Percentiles rank a stretch among this genome's conserved stretches.
Conservation (phyloP, 2,797 vertebrate species). For the Euthynnus affinis region DNA sequence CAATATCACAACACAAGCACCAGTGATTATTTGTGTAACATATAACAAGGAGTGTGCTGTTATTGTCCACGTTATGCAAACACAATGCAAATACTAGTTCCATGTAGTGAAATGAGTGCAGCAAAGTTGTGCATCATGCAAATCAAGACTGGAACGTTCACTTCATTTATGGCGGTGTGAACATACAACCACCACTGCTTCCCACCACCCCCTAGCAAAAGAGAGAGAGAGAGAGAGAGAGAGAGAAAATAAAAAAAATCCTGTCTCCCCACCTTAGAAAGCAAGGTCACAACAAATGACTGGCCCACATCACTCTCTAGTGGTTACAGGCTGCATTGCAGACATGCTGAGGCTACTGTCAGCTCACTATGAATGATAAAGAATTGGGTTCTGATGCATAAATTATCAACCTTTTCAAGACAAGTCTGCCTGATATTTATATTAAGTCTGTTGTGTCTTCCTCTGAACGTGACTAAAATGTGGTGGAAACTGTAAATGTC, state of each 20-base stretch:
- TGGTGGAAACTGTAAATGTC: background rate
- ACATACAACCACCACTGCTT: constrained; percentile 47
- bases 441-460: constrained; percentile 25
- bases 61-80: constrained; percentile 69
- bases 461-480: constrained; percentile 23
- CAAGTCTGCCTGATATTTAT: constrained; percentile 33
- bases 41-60: constrained; percentile 46
- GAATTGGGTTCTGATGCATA: constrained; percentile 31
- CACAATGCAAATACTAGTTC: constrained; percentile 64
- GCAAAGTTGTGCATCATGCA: constrained; percentile 67
- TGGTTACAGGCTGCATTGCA: constrained; percentile 53
- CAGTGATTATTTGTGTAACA: constrained; percentile 33
- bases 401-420: constrained; percentile 40
- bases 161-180: constrained; percentile 42
- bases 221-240: background rate
- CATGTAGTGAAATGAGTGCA: constrained; percentile 47
- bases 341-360: background rate
- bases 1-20: constrained; percentile 1
- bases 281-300: constrained; percentile 80
- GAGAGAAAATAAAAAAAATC: constrained; percentile 12
- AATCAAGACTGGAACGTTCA: constrained; percentile 48
- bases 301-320: constrained; percentile 76
- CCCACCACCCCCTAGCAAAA: constrained; percentile 16
- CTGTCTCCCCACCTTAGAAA: constrained; percentile 64
- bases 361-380: constrained; percentile 23